phyloP scores from a whole-genome alignment of 2,888 invertebrate genomes.

The Protophormia terraenovae region DNA sequence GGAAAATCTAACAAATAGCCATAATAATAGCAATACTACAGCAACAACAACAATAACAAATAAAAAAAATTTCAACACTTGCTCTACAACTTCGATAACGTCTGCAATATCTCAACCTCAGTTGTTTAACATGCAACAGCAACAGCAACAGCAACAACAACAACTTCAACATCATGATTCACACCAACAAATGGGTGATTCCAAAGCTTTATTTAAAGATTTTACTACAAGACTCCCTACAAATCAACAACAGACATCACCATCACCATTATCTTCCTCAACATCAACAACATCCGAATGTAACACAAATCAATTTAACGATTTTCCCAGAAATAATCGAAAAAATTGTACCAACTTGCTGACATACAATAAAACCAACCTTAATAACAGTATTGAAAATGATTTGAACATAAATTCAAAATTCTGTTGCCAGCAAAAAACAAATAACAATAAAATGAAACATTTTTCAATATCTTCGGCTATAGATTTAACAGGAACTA shows the following conservation, averaged over 20 bases:
- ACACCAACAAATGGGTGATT: background rate
- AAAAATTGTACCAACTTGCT: slow-evolving; percentile 29
- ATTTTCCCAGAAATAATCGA: slow-evolving; percentile 54
- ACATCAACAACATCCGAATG: too few relatives aligned
- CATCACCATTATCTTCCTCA: background rate
- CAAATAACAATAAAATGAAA: slow-evolving; percentile 73
- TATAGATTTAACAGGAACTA: slow-evolving; percentile 80
- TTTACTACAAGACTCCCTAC: slow-evolving; percentile 12
- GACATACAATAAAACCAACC: slow-evolving; percentile 60
- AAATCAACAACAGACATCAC: slow-evolving; percentile 35
- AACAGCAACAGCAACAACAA: background rate
- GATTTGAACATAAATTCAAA: slow-evolving; percentile 59
- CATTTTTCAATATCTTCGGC: slow-evolving; percentile 81
- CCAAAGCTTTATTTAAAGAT: background rate
- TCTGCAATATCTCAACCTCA: slow-evolving; percentile 62
- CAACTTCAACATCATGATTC: background rate
- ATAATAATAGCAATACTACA: slow-evolving; percentile 29
- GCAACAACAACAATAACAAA: slow-evolving; percentile 4
- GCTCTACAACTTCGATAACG: slow-evolving; percentile 23
- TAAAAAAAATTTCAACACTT: slow-evolving; percentile 26
- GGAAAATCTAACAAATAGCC: slow-evolving; percentile 80
- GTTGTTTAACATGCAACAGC: slow-evolving; percentile 3
- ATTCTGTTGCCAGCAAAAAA: slow-evolving; percentile 53
- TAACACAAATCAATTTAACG: slow-evolving; percentile 62
- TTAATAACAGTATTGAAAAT: slow-evolving; percentile 55